Percentiles rank a stretch among this genome's conserved stretches.
Evolutionary conservation across 2,113 vertebrate species (phyloP).

Genomic region (Myiopsitta monachus): DNA sequence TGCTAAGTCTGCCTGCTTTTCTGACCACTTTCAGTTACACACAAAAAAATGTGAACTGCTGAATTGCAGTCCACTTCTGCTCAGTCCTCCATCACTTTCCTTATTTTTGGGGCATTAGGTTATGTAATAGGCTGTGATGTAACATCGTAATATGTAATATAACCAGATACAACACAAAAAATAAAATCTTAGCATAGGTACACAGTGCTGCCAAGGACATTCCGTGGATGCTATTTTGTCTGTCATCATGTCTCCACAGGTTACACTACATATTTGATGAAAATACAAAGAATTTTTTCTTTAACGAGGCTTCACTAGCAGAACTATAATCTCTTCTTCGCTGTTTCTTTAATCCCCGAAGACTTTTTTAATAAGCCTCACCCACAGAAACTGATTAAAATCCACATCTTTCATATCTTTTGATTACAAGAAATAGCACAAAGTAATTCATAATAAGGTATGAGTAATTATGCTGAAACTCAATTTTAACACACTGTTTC

Average conservation of each 20-base stretch:
- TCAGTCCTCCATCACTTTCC: neutral
- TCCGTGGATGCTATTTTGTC: neutral
- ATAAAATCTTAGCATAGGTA: neutral
- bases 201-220: neutral
- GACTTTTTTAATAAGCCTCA: slow-evolving; percentile 39
- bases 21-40: neutral
- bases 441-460: neutral
- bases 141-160: neutral
- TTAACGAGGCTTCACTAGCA: neutral
- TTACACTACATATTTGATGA: neutral
- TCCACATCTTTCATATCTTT: slow-evolving; percentile 13
- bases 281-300: neutral
- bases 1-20: neutral
- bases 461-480: slow-evolving; percentile 1
- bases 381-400: slow-evolving; percentile 41
- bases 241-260: neutral
- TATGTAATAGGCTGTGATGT: neutral
- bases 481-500: neutral
- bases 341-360: slow-evolving; percentile 27
- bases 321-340: neutral
- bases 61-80: neutral
- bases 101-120: neutral
- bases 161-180: neutral
- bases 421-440: neutral
- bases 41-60: neutral